Evolutionary conservation across 1,140 invertebrate genomes (phyloP), one percentile per base, ranked within the genome.

Genomic region (Diprion similis): DNA sequence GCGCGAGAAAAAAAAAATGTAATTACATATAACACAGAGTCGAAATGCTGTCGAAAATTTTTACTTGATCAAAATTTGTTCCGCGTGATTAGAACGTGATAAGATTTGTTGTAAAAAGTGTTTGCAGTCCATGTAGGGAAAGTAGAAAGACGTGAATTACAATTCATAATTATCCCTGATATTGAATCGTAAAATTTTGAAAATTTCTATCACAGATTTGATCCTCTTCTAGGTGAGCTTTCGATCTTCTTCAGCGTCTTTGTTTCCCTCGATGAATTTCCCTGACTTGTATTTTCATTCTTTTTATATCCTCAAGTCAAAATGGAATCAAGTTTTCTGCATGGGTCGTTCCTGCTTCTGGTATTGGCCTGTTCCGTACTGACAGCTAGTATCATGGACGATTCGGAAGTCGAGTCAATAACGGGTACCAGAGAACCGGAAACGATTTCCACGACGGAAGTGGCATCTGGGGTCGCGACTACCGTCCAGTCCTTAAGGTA

Each of bases 381-480:
- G 66, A 7, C 66, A 17, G 19, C 37, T 4, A 59, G 4, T 6
- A 18, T 13, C 18, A 19, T 18, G 19, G 66, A 68, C 0, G 37
- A 15, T 15, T 64, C 6, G 8, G 66, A 68, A 68, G 15, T 68
- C 13, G 66, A 68, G 37, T 68, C 66, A 6, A 68, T 68, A 11
- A 68, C 66, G 13, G 66, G 66, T 13, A 68, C 66, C 13, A 15
- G 66, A 45, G 66, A 68, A 68, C 66, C 66, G 66, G 73, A 79
- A 10, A 70, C 66, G 51, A 37, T 37, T 17, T 45, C 76, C 72
- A 81, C 77, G 17, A 81, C 78, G 19, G 78, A 78, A 75, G 74
- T 70, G 59, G 71, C 66, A 6, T 13, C 77, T n/a, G 73, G 72
- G 1, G 17, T 82, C 1, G 77, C 76, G 8, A 86, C 85, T 0